Percentiles rank a stretch among this genome's conserved stretches.
phyloP scores from a whole-genome alignment of 2,113 vertebrate species.

The Canis aureus region DNA sequence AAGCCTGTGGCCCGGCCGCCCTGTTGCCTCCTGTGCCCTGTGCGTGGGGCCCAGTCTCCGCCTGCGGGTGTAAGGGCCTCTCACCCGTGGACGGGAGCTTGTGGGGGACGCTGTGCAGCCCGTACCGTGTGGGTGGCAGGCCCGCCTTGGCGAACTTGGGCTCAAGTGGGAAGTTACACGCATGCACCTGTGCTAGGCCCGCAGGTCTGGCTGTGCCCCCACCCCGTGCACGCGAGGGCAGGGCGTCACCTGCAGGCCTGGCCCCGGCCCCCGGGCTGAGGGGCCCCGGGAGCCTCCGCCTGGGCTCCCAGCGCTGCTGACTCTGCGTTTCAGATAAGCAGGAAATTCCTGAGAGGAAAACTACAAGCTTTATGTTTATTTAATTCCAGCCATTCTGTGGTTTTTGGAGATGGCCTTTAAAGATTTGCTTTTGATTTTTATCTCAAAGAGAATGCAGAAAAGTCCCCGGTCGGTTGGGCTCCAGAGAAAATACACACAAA shows the following conservation, averaged over 20 bases:
- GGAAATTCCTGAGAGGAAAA: background rate
- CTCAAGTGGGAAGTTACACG: rapidly evolving
- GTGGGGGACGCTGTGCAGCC: background rate
- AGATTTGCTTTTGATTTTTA: conserved; percentile 62
- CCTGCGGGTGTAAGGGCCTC: background rate
- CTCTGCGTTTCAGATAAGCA: background rate
- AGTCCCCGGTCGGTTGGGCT: conserved; percentile 47
- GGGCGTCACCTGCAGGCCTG: background rate
- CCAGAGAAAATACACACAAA: conserved; percentile 45
- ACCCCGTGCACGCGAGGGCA: background rate
- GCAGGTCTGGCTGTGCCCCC: background rate
- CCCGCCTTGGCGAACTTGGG: background rate
- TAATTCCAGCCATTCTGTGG: background rate
- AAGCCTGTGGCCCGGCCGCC: background rate
- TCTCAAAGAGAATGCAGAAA: conserved; percentile 19
- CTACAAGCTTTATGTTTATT: conserved; percentile 54
- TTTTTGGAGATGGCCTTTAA: conserved; percentile 70
- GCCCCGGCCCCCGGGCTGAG: background rate
- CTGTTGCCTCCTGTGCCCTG: background rate
- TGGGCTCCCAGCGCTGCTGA: conserved; percentile 2
- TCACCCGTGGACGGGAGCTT: background rate
- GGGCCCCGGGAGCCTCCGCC: background rate
- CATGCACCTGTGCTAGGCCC: background rate
- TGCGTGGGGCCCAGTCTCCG: background rate
- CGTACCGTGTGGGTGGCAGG: rapidly evolving